These are phyloP conservation scores for Nymphicus hollandicus DNA, from an alignment of 2,113 vertebrate species.

Conservation along the genomic window DNA sequence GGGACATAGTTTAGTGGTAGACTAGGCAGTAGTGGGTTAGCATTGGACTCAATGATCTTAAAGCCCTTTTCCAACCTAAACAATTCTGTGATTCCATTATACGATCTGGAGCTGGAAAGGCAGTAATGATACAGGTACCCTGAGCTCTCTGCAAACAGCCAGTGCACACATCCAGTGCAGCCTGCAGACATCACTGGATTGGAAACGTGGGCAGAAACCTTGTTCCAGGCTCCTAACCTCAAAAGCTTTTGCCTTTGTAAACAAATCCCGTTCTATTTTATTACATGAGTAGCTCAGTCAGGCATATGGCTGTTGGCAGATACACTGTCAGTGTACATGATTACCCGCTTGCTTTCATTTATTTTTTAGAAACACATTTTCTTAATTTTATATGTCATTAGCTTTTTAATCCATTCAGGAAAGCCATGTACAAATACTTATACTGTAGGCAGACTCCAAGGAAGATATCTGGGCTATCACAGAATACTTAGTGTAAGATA, in stretches of 20 bases:
- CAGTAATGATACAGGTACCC: neutral
- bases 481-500: neutral
- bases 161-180: accelerated
- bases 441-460: neutral
- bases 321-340: neutral
- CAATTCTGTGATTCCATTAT: neutral
- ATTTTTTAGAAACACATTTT: neutral
- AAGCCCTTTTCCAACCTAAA: neutral
- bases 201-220: neutral
- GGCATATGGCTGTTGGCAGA: neutral
- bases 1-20: neutral
- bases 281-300: neutral
- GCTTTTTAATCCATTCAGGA: neutral
- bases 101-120: neutral
- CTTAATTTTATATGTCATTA: neutral
- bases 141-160: neutral
- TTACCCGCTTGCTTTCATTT: neutral
- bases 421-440: neutral
- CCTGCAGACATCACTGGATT: accelerated
- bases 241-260: neutral
- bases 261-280: neutral
- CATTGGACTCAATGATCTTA: neutral
- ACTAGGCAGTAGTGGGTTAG: neutral
- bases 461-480: neutral
- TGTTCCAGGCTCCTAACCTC: neutral